These are phyloP conservation scores for Neodontobutis hainanensis DNA, from an alignment of 2,113 vertebrate genomes.

Conservation along the genomic window DNA sequence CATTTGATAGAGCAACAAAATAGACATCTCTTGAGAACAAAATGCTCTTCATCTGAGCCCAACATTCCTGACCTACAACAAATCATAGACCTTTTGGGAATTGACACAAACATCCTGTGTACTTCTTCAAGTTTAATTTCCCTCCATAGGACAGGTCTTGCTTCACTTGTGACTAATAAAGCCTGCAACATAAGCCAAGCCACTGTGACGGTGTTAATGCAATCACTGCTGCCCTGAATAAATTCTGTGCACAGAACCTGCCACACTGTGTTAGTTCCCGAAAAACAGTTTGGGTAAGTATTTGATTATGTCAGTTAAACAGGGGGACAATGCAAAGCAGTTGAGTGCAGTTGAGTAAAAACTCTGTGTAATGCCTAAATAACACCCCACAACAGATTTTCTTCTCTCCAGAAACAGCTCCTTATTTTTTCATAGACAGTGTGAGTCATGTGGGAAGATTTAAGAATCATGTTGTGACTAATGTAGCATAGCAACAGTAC, in stretches of 20 bases:
- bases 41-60: conserved; percentile 49
- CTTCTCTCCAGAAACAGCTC: conserved; percentile 11
- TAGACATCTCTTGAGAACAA: conserved; percentile 63
- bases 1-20: conserved; percentile 69
- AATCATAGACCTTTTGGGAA: conserved; percentile 22
- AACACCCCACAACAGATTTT: background rate
- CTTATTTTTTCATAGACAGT: conserved; percentile 6
- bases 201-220: conserved; percentile 24
- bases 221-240: conserved; percentile 24
- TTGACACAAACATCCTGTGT: conserved; percentile 20
- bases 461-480: conserved; percentile 23
- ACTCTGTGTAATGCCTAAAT: background rate
- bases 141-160: conserved; percentile 22
- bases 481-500: conserved; percentile 66
- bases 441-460: conserved; percentile 7
- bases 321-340: background rate
- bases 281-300: background rate
- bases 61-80: conserved; percentile 45
- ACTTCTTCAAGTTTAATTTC: conserved; percentile 17
- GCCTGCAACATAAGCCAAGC: conserved; percentile 22
- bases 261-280: conserved; percentile 15
- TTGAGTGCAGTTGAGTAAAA: background rate
- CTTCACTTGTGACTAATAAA: conserved; percentile 33
- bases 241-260: too few relatives aligned
- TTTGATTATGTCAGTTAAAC: conserved; percentile 8